Evolutionary conservation across 2,113 vertebrate species (phyloP).

Genomic region (Dendrocopos noguchii): DNA sequence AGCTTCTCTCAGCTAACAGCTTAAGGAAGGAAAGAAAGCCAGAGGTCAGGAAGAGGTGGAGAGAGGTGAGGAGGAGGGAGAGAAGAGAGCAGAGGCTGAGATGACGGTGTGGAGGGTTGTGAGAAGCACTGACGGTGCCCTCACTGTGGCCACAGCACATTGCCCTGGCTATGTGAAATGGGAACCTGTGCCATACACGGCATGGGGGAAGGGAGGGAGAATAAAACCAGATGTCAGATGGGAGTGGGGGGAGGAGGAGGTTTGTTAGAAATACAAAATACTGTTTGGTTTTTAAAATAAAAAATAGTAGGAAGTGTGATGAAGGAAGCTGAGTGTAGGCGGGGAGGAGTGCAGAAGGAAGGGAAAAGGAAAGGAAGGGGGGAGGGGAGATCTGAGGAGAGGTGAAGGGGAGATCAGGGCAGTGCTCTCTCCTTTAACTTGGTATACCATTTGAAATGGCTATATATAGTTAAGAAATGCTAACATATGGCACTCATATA

Average conservation of each 20-base stretch:
- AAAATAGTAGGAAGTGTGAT: slow-evolving; percentile 42
- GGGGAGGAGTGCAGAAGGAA: slow-evolving; percentile 11
- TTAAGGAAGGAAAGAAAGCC: slow-evolving; percentile 8
- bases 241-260: background rate
- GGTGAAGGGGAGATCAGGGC: slow-evolving; percentile 25
- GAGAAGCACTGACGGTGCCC: background rate
- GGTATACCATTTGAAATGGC: background rate
- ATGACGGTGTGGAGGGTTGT: background rate
- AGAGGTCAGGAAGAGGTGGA: slow-evolving; percentile 13
- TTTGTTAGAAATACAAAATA: slow-evolving; percentile 44
- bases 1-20: slow-evolving; percentile 21
- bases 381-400: slow-evolving; percentile 24
- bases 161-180: background rate
- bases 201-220: background rate
- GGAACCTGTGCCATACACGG: background rate
- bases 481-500: slow-evolving; percentile 67
- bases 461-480: slow-evolving; percentile 64
- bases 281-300: slow-evolving; percentile 5
- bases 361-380: background rate
- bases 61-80: background rate
- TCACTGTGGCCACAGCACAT: background rate
- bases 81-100: background rate
- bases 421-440: slow-evolving; percentile 30
- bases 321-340: slow-evolving; percentile 18
- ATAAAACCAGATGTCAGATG: background rate